These are phyloP conservation scores for Lithophane socia DNA, from an alignment of 2,888 invertebrate species.

Conservation along the genomic window DNA sequence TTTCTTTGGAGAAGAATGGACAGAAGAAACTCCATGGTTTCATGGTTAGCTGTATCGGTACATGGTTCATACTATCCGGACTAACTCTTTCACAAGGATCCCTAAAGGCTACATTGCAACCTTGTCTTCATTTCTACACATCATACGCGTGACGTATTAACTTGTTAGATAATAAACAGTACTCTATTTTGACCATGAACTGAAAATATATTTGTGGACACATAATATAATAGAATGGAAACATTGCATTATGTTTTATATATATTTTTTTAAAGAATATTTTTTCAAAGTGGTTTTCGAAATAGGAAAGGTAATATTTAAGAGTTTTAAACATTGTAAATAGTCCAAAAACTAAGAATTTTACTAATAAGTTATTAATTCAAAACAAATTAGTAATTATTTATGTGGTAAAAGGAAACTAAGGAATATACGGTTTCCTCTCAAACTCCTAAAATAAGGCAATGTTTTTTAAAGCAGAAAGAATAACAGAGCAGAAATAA, in stretches of 20 bases:
- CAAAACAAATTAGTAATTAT: not conserved
- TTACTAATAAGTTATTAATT: not conserved
- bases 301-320: no score
- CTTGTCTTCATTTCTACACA: constrained; percentile 16
- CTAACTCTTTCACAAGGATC: not conserved
- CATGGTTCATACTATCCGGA: not conserved
- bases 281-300: not conserved
- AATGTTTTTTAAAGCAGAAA: not conserved
- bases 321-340: not conserved
- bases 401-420: not conserved
- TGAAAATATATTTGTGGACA: not conserved
- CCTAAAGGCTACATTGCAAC: not conserved
- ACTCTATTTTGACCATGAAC: constrained; percentile 50
- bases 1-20: no score
- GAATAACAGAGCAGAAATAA: not conserved
- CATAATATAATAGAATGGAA: not conserved
- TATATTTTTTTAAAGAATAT: not conserved
- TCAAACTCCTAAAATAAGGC: not conserved
- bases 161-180: not conserved
- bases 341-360: not conserved
- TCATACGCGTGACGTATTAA: constrained; percentile 16
- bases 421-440: not conserved
- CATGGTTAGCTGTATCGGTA: no score
- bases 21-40: no score
- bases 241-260: not conserved